Conservation (phyloP, 2,888 invertebrate genomes). For the Phytoseiulus persimilis region DNA sequence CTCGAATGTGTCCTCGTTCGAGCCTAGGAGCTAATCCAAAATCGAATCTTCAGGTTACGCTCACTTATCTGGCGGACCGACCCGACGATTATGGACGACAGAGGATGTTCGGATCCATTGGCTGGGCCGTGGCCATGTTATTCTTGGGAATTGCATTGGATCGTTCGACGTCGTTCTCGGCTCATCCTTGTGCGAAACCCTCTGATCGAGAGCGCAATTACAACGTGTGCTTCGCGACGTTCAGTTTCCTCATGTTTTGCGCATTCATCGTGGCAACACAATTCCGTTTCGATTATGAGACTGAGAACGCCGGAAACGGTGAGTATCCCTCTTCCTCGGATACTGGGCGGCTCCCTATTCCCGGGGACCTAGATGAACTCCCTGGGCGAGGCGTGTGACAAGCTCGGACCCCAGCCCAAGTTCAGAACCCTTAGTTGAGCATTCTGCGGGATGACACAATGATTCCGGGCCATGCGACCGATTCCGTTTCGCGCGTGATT, state of each 20-base stretch:
- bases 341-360: too few species aligned
- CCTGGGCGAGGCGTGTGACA: too few species aligned
- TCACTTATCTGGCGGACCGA: conserved; percentile 55
- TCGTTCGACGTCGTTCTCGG: conserved; percentile 86
- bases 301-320: conserved; percentile 40
- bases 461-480: too few species aligned
- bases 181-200: conserved; percentile 65
- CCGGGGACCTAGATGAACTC: too few species aligned
- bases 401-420: too few species aligned
- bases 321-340: not conserved
- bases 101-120: conserved; percentile 93
- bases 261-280: conserved; percentile 84
- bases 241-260: conserved; percentile 90
- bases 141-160: conserved; percentile 91
- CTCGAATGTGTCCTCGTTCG: too few species aligned
- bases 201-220: conserved; percentile 91
- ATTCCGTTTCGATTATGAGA: conserved; percentile 58
- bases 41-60: conserved; percentile 52
- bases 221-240: conserved; percentile 94
- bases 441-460: too few species aligned
- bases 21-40: not conserved
- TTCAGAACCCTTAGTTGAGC: too few species aligned
- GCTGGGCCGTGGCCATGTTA: conserved; percentile 98
- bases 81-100: conserved; percentile 76
- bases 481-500: too few species aligned